Base-by-base conservation (phyloP, 1,140 invertebrate species). In the Drosophila eugracilis region DNA sequence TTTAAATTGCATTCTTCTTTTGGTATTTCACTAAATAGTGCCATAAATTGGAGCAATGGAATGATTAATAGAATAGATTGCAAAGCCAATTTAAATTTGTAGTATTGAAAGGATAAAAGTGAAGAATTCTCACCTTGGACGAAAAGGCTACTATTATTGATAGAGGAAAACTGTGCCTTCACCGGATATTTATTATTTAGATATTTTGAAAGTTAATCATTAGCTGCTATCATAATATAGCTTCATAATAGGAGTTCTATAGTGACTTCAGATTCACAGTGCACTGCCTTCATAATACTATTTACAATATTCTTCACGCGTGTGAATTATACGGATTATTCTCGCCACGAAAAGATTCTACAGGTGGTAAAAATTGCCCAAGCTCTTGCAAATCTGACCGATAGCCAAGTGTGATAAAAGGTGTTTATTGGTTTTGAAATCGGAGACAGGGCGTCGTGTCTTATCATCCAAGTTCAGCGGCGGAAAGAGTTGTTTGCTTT, bases 1-100 rank as follows among this genome's bases (percentile, higher is more conserved):
- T 81, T 85, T 80, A 86, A 85, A 85, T 85, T 86, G 81, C 81
- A 77, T 47, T 76, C 55, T 52, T 76, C 45, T 30, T 21, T 59
- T 36, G 48, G 28, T 24, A 74, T 70, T 70, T 41, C 10, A 14
- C 50, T 14, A 62, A 55, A 55, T 34, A 12, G 9, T 24, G 17
- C 24, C 30, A 26, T 17, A 22, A 65, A 60, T 26, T 57, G 30
- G n/a, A 19, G 30, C 7, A 28, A n/a, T 28, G 57, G 10, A 48
- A 48, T 24, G 6, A 9, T 28, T 42, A 5, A 4, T 7, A 28
- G 6, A 4, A 17, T 10, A 17, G 14, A 17, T 28, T n/a, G 12
- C 15, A n/a, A 10, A 19, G 26, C 15, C 26, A 21, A 42, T 54
- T 54, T n/a, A 42, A 54, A 30, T 37, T n/a, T 41, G n/a, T 4